Conservation (phyloP, 2,113 vertebrate genomes). For the Cairina moschata region DNA sequence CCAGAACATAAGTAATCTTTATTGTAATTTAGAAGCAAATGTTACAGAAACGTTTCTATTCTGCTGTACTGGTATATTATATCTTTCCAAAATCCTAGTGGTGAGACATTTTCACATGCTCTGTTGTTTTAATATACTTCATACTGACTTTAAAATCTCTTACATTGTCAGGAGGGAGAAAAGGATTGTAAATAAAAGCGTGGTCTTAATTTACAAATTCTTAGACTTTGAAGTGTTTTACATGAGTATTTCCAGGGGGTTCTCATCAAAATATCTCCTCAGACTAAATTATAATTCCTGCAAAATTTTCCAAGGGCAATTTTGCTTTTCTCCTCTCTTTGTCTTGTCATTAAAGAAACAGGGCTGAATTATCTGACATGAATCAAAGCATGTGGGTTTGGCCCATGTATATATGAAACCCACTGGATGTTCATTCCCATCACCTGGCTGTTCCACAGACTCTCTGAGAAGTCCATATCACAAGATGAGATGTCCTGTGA, state of each 20-base stretch:
- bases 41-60: background rate
- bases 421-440: rapidly evolving
- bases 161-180: background rate
- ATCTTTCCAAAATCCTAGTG: background rate
- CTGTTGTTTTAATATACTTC: background rate
- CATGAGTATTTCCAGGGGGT: background rate
- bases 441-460: background rate
- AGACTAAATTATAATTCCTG: background rate
- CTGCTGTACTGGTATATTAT: background rate
- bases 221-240: background rate
- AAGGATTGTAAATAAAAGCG: background rate
- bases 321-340: background rate
- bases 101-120: background rate
- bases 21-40: background rate
- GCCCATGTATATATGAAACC: rapidly evolving
- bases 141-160: background rate
- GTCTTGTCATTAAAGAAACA: background rate
- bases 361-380: background rate
- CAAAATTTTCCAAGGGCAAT: background rate
- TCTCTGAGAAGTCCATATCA: background rate
- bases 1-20: background rate
- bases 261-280: background rate
- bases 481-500: background rate
- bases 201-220: background rate
- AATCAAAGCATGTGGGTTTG: rapidly evolving